Evolutionary conservation across 2,888 invertebrate species (phyloP), one percentile per base, ranked within the genome.

Genomic region (Orgyia antiqua): DNA sequence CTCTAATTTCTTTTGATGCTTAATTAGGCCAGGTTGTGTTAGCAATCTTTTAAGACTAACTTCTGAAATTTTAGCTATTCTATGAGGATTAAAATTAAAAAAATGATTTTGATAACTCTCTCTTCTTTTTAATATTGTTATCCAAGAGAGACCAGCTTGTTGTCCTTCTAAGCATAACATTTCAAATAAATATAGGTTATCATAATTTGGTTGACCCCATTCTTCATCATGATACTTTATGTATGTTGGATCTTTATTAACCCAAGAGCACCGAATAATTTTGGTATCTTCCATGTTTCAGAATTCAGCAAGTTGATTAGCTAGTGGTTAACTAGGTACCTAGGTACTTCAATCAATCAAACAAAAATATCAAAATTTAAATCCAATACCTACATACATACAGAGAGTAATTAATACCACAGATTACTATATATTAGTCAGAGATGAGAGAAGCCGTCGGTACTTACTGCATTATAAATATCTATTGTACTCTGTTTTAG

Each of bases 91-190:
- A 50, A 84, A 84, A 15, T 70, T 51, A 36, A 46, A 47, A 42
- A 82, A 84, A 10, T 49, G 21, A 35, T 57, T 54, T 26, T 64
- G 56, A 32, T 83, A 84, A 28, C 58, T 58, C 2, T 72, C 57
- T 47, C 83, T 67, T 58, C 80, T 84, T 42, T 78, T 82, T 18
- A 83, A 45, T 36, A 84, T 65, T 29, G 79, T 82, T 35, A 79
- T 41, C 83, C 83, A 84, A 4, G 83, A 78, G 4, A 84, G 51
- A 1, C 83, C 83, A 15, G 83, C 82, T 61, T 84, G 83, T 54
- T 83, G 83, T 2, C 83, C 82, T 68, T 83, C 83, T 40, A 84
- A 61, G 33, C 83, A 82, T 23, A 84, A 36, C 71, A 82, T 76
- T 58, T 83, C 80, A 60, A 83, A 84, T 27, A 84, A 60, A 24